A percentile compares a stretch with the other conserved stretches of the same genome.
Evolutionary conservation across 2,797 vertebrate species (phyloP).

Genomic region (Anniella stebbinsi): DNA sequence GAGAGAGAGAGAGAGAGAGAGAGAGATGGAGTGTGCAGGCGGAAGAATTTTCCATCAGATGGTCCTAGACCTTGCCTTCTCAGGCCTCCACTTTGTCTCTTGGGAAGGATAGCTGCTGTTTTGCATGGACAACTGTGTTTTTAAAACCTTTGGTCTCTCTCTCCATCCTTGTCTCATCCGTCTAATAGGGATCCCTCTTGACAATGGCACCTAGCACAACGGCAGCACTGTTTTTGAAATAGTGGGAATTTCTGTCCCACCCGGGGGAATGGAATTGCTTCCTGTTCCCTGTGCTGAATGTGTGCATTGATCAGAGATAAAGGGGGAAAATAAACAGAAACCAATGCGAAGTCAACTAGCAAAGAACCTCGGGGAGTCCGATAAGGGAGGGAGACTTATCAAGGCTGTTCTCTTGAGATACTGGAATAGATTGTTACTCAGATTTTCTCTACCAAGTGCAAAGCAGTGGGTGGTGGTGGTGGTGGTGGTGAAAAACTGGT

Average conservation of each 20-base stretch:
- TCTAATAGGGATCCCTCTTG: not conserved
- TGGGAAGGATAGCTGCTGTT: not conserved
- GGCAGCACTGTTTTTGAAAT: not conserved
- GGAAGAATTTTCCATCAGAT: constrained; percentile 15
- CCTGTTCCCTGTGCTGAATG: not conserved
- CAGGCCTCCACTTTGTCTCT: not conserved
- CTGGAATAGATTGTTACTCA: not conserved
- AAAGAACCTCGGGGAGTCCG: not conserved
- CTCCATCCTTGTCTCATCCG: not conserved
- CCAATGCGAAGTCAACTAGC: not conserved
- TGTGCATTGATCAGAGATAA: not conserved
- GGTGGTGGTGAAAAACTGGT: not conserved
- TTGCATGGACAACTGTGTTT: not conserved
- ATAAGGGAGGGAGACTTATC: not conserved
- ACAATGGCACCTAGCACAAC: not conserved
- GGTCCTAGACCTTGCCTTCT: not conserved
- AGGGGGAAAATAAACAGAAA: not conserved
- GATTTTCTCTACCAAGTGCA: not conserved
- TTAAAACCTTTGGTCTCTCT: not conserved
- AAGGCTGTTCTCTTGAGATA: not conserved
- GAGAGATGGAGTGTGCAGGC: not conserved
- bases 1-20: constrained; percentile 26
- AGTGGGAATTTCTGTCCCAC: not conserved
- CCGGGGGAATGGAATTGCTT: not conserved
- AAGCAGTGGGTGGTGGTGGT: not conserved